Evolutionary conservation across 2,113 vertebrate genomes (phyloP), one percentile per base, ranked within the genome.

Genomic region (Nannospalax galili): DNA sequence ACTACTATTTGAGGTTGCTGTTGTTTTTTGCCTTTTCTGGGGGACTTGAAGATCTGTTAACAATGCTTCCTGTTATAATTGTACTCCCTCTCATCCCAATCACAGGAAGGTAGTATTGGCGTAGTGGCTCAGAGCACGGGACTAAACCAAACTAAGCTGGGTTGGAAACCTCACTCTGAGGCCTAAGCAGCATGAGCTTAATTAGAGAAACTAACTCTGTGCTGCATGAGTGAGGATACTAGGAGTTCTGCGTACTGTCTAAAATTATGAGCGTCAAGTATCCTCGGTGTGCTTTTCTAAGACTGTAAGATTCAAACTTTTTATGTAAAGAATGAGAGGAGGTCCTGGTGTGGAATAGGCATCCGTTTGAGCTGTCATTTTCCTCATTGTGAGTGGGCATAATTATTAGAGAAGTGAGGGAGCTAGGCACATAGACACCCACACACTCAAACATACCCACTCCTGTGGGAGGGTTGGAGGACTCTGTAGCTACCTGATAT

Each of bases 21-120:
- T 74, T 58, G 30, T 1, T 85, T 86, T n/a, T 75, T 92, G 28
- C 45, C 52, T 75, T 95, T 75, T 84, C 78, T 95, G 9, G 84
- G 22, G 52, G 28, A 80, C 52, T 79, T 2, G 10, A 28, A 64
- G 64, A 42, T 2, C 42, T 75, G 3, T 62, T 78, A 1, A 58
- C 35, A 88, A 85, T 90, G 40, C 17, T 86, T 94, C 37, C 42
- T 92, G 42, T 72, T 90, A 1, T 79, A 65, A 42, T 62, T 77
- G 86, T 67, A 60, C 7, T 87, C 6, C 8, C 48, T 80, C 37
- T 79, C 22, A 28, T 81, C 17, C 45, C 65, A 67, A n/a, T 84
- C 70, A 92, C 24, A 40, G 5, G 16, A 95, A 93, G 16, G 56
- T 22, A 73, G 19, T 42, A 93, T 92, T 92, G 26, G 8, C 86